Percentiles rank a stretch among this genome's conserved stretches.
phyloP scores from a whole-genome alignment of 2,113 vertebrate genomes.

The Condylura cristata region DNA sequence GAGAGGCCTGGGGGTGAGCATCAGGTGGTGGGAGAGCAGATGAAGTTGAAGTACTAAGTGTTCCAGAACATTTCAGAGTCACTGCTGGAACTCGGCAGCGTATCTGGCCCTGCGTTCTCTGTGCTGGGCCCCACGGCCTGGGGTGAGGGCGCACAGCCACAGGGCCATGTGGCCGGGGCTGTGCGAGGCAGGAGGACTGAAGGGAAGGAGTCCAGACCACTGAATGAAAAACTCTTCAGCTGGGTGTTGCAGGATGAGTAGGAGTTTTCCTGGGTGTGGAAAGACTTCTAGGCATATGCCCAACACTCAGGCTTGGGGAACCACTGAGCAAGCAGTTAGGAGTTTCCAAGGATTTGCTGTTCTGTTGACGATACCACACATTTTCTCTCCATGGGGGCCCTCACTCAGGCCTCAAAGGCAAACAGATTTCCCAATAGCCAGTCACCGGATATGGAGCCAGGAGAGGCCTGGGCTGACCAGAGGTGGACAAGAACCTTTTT shows the following conservation, averaged over 20 bases:
- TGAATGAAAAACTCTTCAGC: too few relatives aligned
- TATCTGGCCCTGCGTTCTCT: too few relatives aligned
- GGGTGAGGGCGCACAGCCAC: neutral
- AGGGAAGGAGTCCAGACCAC: too few relatives aligned
- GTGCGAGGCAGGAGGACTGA: neutral
- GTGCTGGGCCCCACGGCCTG: too few relatives aligned
- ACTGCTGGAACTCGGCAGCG: neutral
- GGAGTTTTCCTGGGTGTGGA: neutral
- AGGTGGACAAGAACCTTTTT: constrained; percentile 61
- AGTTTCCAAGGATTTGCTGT: neutral
- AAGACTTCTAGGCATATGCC: neutral
- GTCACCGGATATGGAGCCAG: neutral
- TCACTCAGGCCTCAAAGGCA: neutral
- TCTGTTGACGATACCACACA: neutral
- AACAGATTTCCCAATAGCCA: constrained; percentile 4
- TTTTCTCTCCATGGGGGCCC: neutral
- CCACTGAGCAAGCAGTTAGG: neutral
- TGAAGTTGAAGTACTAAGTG: too few relatives aligned
- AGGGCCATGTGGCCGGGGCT: neutral
- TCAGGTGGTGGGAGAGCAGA: neutral
- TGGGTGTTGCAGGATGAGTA: neutral
- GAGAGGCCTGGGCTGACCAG: constrained; percentile 2
- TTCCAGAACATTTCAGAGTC: neutral
- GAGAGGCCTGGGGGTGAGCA: neutral
- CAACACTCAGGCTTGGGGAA: neutral